Evolutionary conservation across 2,888 invertebrate species (phyloP).

Genomic region (Ectropis crepuscularia): DNA sequence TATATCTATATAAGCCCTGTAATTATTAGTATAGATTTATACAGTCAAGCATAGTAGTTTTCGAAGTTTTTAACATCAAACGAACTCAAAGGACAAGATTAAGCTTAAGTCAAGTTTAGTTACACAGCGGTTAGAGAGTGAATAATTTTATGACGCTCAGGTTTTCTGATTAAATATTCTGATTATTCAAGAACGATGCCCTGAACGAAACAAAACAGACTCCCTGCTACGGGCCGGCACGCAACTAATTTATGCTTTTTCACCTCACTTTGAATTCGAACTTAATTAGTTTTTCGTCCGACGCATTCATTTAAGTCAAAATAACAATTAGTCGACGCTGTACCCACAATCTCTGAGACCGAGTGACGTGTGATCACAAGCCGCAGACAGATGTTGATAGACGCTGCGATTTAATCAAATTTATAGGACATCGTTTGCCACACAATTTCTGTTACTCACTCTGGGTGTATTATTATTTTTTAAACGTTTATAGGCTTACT

Average conservation of each 20-base stretch:
- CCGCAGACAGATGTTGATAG: no score
- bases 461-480: no score
- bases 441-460: no score
- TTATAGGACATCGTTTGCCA: no score
- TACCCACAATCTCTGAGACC: slow-evolving; percentile 19
- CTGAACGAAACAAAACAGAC: slow-evolving; percentile 30
- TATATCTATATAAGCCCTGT: no score
- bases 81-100: no score
- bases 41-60: no score
- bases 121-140: background rate
- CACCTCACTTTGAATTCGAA: slow-evolving; percentile 19
- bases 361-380: slow-evolving; percentile 18
- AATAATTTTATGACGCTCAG: background rate
- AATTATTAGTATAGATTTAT: no score
- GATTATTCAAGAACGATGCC: slow-evolving; percentile 27
- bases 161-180: slow-evolving; percentile 21
- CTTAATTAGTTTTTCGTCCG: slow-evolving; percentile 45
- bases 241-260: slow-evolving; percentile 27
- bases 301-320: slow-evolving; percentile 60
- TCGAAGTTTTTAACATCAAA: no score
- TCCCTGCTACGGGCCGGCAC: slow-evolving; percentile 22
- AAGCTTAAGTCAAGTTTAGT: no score
- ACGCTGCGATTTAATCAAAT: no score
- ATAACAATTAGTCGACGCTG: slow-evolving; percentile 51
- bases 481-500: no score